Conservation (phyloP, 1,140 invertebrate genomes). For the Adoxophyes honmai region DNA sequence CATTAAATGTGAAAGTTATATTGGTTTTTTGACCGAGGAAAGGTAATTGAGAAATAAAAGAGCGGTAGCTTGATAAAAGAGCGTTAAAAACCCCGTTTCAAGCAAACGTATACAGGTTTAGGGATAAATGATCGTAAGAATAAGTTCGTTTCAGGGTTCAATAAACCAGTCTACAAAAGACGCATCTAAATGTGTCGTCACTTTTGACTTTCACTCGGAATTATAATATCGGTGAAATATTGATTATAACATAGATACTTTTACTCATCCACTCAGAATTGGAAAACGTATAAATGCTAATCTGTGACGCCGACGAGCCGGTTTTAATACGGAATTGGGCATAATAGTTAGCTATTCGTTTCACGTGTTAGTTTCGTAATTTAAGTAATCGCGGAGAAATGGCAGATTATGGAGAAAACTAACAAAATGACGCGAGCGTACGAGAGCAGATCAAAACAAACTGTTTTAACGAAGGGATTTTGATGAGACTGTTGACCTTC, state of each 20-base stretch:
- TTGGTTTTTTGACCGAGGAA: conserved; percentile 5
- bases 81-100: too few relatives aligned
- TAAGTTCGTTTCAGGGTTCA: too few relatives aligned
- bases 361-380: conserved; percentile 11
- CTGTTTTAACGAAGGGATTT: too few relatives aligned
- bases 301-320: neutral
- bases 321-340: conserved; percentile 8
- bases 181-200: neutral
- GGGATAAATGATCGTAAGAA: too few relatives aligned
- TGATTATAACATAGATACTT: conserved; percentile 15
- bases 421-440: too few relatives aligned
- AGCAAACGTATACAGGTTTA: too few relatives aligned
- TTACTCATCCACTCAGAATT: conserved; percentile 11
- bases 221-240: conserved; percentile 15
- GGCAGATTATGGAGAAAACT: neutral
- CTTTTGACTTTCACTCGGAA: neutral
- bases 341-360: conserved; percentile 8
- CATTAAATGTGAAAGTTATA: conserved; percentile 9
- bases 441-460: too few relatives aligned
- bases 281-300: conserved; percentile 8
- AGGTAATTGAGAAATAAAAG: conserved; percentile 4
- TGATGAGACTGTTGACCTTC: too few relatives aligned
- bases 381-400: conserved; percentile 10
- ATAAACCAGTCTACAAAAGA: too few relatives aligned
- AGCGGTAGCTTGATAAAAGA: neutral